Evolutionary conservation across 2,113 vertebrate genomes (phyloP), one percentile per base, ranked within the genome.

Genomic region (Nannospalax galili): DNA sequence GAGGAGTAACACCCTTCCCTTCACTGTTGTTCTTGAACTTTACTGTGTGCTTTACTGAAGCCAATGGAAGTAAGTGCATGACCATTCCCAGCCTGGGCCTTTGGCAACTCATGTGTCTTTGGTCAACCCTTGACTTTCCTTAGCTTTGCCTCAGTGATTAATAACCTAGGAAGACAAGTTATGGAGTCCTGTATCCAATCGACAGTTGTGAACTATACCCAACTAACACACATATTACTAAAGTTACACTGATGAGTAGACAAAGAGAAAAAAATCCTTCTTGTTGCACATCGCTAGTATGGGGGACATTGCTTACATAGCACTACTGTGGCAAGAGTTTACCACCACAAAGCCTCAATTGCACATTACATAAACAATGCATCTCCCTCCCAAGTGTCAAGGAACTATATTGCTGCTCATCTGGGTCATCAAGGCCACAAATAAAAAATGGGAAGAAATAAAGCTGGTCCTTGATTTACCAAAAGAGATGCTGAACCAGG

Each of bases 201-300:
- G 73, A 95, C 48, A 26, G 14, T 90, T 91, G 64, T 81, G 11
- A 93, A 12, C 4, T 35, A 69, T 56, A 1, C 62, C 37, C 85
- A 86, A 52, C 48, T 78, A 91, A 94, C 20, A 80, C 16, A 82
- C 40, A 45, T 52, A 88, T 77, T 91, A 81, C 35, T 16, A 82
- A 74, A 94, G 10, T 1, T 88, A 58, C 30, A 84, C 32, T 67
- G n/a, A 80, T 15, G 30, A 48, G 16, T 19, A 89, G 67, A 79
- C 62, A 91, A 67, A 74, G 16, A 93, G 65, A 69, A 86, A 74
- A 65, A 90, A 86, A 42, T 48, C 42, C 11, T 91, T 90, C 73
- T 30, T 73, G 20, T 35, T 86, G 10, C 52, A 42, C 52, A 28
- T 42, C n/a, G 26, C 35, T 73, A 73, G 58, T 69, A 37, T 16